Conservation (phyloP, 2,113 vertebrate species). For the Vombatus ursinus region DNA sequence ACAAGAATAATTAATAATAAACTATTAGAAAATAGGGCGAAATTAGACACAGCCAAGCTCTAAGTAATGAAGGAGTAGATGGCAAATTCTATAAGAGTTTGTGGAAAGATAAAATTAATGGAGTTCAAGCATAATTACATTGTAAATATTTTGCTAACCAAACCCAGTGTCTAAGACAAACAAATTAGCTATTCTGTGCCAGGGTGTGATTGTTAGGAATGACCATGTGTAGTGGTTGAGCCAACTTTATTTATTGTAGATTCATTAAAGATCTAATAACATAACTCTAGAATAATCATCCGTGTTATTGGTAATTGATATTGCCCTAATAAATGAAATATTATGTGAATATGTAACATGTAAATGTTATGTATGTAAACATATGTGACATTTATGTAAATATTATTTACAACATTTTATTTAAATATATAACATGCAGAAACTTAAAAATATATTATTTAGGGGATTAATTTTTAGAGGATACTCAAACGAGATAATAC, state of each 20-base stretch:
- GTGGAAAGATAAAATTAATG: neutral
- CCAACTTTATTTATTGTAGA: neutral
- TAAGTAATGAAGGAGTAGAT: neutral
- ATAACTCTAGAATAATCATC: neutral
- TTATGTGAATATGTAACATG: no score
- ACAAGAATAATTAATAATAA: neutral
- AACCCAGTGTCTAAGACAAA: neutral
- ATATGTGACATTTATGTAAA: no score
- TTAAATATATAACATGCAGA: neutral
- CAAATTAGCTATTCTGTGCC: neutral
- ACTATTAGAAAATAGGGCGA: neutral
- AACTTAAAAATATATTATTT: neutral
- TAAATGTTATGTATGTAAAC: no score
- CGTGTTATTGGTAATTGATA: neutral
- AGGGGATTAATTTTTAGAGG: neutral
- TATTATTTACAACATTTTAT: neutral
- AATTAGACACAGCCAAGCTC: neutral
- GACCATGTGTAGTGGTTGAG: neutral
- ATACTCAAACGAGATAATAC: neutral
- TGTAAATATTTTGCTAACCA: neutral
- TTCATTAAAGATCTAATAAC: neutral
- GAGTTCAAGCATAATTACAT: neutral
- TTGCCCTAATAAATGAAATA: neutral
- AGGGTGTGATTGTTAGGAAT: neutral
- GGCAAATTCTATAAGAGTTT: neutral